Evolutionary conservation across 2,113 vertebrate genomes (phyloP).

Genomic region (Stigmatopora argus): DNA sequence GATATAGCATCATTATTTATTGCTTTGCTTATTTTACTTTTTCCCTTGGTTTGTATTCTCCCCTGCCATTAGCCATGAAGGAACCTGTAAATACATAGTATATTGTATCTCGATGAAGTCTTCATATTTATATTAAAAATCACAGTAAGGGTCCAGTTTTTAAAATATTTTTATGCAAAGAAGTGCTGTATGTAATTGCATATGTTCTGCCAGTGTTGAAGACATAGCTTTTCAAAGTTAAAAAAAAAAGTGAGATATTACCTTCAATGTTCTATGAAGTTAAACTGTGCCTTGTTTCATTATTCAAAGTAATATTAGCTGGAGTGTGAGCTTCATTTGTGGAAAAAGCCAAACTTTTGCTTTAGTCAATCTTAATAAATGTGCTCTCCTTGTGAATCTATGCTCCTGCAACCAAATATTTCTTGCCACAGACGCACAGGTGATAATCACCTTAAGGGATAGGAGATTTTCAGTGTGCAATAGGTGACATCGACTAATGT

Average conservation of each 20-base stretch:
- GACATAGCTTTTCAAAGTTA: slow-evolving; percentile 37
- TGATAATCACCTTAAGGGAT: slow-evolving; percentile 16
- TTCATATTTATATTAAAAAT: not conserved
- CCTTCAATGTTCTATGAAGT: slow-evolving; percentile 20
- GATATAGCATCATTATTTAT: not conserved
- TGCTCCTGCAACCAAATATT: not conserved
- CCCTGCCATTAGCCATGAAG: not conserved
- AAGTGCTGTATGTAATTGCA: not conserved
- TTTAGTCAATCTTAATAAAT: slow-evolving; percentile 26
- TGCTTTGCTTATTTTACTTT: not conserved
- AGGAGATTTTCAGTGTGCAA: slow-evolving; percentile 50
- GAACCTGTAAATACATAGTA: too few relatives aligned
- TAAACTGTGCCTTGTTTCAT: slow-evolving; percentile 48
- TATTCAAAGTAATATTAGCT: slow-evolving; percentile 31
- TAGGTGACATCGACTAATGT: slow-evolving; percentile 59
- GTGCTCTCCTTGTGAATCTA: slow-evolving; percentile 22
- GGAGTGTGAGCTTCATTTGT: slow-evolving; percentile 38
- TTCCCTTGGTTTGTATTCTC: not conserved
- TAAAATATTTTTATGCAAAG: not conserved
- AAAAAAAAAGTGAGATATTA: slow-evolving; percentile 30
- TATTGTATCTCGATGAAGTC: not conserved
- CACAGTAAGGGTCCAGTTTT: not conserved
- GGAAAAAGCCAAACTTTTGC: slow-evolving; percentile 32
- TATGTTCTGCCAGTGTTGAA: slow-evolving; percentile 27
- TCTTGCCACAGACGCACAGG: slow-evolving; percentile 12